Evolutionary conservation across 2,888 invertebrate genomes (phyloP), one percentile per base, ranked within the genome.

Genomic region (Hedya salicella): DNA sequence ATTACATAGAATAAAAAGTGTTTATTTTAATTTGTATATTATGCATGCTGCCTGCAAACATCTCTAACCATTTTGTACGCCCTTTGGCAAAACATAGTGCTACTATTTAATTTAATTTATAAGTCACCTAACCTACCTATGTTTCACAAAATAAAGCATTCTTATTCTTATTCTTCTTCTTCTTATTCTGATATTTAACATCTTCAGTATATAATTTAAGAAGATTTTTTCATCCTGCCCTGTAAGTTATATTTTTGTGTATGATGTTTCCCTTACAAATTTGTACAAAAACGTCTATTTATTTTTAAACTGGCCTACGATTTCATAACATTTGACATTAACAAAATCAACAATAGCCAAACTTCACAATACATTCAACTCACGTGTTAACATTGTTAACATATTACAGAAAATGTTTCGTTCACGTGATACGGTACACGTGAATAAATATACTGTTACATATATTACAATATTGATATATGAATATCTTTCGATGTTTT

Each of bases 341-440:
- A 57, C 8, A 42, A 17, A 16, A 5, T 3, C 25, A 17, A 57
- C 44, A 44, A 30, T 57, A 46, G 4, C 2, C 2, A 0, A 44
- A 57, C 17, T 30, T 57, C 17, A 57, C 44, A 32, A 56, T 57
- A 44, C 21, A 9, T 19, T 17, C 2, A 19, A 44, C 32, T 57
- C 57, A 57, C 57, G 44, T 57, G 57, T 54, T 9, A 16, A n/a
- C 25, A 32, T 32, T 57, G 2, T 42, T 25, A 17, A 42, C 16
- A n/a, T 13, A 36, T 36, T 36, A 32, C 13, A 8, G 30, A 44
- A 16, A 57, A 32, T 48, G 21, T 36, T 36, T 48, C 32, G 44
- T 44, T 44, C 57, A 57, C 44, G 32, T 57, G 57, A 46, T 9
- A 11, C 2, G 9, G 2, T 17, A 57, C 57, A 57, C 57, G 57